phyloP scores from a whole-genome alignment of 2,113 vertebrate genomes.

The Mus spicilegus region DNA sequence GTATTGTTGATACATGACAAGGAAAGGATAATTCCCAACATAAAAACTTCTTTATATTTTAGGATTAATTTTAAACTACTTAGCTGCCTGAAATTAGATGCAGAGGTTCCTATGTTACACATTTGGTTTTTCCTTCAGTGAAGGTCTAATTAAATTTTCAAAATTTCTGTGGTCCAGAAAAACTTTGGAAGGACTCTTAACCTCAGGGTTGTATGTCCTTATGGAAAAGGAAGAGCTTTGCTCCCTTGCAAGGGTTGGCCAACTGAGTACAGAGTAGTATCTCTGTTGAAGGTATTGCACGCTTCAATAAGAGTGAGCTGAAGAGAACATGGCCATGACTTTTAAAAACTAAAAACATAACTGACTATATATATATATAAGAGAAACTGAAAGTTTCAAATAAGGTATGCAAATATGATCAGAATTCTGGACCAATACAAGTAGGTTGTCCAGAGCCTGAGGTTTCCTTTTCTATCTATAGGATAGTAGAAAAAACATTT shows the following conservation, averaged over 20 bases:
- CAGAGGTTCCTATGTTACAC: neutral
- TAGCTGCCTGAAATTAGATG: conserved; percentile 43
- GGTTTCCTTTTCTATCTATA: neutral
- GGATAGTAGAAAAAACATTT: neutral
- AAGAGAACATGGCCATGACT: neutral
- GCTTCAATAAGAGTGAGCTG: neutral
- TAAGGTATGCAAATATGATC: conserved; percentile 2
- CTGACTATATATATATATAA: neutral
- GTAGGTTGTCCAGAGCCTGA: neutral
- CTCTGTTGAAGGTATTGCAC: neutral
- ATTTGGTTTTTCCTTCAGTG: neutral
- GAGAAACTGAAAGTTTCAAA: neutral
- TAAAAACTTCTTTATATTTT: conserved; percentile 14
- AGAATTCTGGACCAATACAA: conserved; percentile 15
- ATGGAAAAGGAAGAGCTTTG: conserved; percentile 14
- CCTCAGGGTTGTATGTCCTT: neutral
- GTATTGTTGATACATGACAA: neutral
- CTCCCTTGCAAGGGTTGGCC: neutral
- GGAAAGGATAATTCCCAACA: neutral
- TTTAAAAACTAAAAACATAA: conserved; percentile 40
- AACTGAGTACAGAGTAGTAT: neutral
- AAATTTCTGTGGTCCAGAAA: conserved; percentile 14
- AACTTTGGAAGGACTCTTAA: conserved; percentile 2
- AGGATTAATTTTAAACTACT: conserved; percentile 17
- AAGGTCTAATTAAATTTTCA: neutral